Conservation (phyloP, 2,797 vertebrate species). For the Buphagus erythrorhynchus region DNA sequence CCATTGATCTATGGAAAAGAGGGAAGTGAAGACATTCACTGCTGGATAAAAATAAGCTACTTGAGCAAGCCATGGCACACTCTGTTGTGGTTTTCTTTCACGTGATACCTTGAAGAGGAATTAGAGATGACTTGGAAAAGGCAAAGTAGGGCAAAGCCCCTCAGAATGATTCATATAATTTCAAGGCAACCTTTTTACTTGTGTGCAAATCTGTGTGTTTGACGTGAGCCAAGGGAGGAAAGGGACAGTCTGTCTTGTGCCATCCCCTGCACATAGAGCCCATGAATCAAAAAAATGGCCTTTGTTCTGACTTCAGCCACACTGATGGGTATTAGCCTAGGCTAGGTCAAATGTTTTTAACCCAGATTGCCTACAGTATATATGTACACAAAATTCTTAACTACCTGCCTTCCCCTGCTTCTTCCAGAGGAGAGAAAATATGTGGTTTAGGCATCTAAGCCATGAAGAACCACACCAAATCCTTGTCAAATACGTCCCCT, state of each 20-base stretch:
- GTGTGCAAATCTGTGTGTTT: not conserved
- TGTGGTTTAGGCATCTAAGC: not conserved
- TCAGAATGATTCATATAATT: constrained; percentile 21
- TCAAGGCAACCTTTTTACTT: not conserved
- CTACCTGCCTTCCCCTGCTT: not conserved
- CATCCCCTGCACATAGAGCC: not conserved
- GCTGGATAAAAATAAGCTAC: constrained; percentile 66
- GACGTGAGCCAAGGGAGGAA: not conserved
- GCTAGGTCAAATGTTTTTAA: not conserved
- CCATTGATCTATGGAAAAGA: constrained; percentile 48
- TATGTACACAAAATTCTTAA: not conserved
- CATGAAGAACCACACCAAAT: not conserved
- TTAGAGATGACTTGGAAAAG: constrained; percentile 54
- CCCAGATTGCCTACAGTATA: not conserved
- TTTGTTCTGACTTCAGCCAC: not conserved
- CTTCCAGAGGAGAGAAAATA: not conserved
- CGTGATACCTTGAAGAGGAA: constrained; percentile 65
- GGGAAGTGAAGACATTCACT: constrained; percentile 64
- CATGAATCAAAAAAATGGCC: not conserved
- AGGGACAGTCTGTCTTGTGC: not conserved
- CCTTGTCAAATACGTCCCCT: not conserved
- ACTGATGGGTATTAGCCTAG: not conserved
- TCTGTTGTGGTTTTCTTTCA: constrained; percentile 65
- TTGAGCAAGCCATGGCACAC: constrained; percentile 70
- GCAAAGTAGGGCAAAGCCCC: constrained; percentile 52